phyloP scores from a whole-genome alignment of 2,113 vertebrate species.

The Megaceryle torquata region DNA sequence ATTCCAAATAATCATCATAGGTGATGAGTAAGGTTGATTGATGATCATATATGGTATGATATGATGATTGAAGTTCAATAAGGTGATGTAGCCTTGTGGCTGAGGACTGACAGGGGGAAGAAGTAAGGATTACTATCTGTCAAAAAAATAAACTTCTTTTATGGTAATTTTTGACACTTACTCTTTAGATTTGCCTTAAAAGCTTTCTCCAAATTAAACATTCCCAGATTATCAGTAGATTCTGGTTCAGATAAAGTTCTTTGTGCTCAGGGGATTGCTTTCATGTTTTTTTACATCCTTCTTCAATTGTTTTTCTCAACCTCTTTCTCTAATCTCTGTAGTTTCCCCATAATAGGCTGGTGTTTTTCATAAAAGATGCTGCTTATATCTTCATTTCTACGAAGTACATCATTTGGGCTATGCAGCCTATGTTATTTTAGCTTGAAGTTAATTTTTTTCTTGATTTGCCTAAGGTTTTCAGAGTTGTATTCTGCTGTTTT shows the following conservation, averaged over 20 bases:
- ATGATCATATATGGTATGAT: neutral
- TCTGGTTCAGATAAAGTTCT: neutral
- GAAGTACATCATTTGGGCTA: neutral
- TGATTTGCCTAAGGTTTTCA: neutral
- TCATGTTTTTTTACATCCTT: constrained; percentile 7
- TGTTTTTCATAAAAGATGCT: neutral
- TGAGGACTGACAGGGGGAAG: neutral
- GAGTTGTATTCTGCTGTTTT: neutral
- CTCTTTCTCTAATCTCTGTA: neutral
- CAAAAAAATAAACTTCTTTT: neutral
- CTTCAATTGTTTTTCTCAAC: constrained; percentile 48
- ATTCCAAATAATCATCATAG: neutral
- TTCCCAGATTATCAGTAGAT: neutral
- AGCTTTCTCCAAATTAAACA: neutral
- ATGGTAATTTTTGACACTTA: neutral
- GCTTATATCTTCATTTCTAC: neutral
- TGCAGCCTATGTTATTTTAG: neutral
- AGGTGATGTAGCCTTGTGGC: neutral
- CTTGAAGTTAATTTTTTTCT: neutral
- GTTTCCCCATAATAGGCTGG: constrained; percentile 43
- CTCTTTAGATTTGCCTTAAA: neutral
- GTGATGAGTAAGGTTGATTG: neutral
- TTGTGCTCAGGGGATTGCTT: neutral
- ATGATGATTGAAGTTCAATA: neutral
- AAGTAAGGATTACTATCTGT: neutral